phyloP scores from a whole-genome alignment of 2,888 invertebrate species.

The Drosophila koepferae region DNA sequence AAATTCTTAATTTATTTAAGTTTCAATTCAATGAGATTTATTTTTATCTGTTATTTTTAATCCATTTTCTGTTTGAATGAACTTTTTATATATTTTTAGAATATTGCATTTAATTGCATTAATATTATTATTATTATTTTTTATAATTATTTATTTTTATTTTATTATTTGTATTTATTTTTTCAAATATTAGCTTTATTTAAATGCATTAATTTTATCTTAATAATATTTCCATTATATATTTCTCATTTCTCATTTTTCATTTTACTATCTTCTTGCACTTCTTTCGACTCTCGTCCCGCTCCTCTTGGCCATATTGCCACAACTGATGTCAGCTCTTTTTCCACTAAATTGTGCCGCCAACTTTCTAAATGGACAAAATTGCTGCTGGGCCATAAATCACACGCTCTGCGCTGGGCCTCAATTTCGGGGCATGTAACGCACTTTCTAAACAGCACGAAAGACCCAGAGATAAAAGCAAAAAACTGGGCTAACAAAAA shows the following conservation, averaged over 20 bases:
- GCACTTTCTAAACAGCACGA: slow-evolving; percentile 75
- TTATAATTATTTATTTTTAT: background rate
- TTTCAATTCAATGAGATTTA: no score
- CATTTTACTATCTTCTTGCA: background rate
- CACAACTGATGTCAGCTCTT: slow-evolving; percentile 26
- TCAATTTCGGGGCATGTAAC: slow-evolving; percentile 65
- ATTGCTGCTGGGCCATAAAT: slow-evolving; percentile 60
- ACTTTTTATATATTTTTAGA: background rate
- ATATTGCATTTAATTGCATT: background rate
- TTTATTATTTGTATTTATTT: no score
- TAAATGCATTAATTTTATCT: no score
- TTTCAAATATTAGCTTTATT: background rate
- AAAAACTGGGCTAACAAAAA: slow-evolving; percentile 34
- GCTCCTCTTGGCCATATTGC: slow-evolving; percentile 11
- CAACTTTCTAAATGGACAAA: slow-evolving; percentile 53
- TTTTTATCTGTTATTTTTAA: background rate
- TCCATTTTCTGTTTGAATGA: background rate
- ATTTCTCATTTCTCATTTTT: background rate
- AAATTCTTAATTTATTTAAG: background rate
- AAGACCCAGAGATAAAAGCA: slow-evolving; percentile 21
- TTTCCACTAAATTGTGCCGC: slow-evolving; percentile 34
- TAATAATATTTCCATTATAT: background rate
- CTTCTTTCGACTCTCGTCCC: background rate
- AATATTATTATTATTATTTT: background rate
- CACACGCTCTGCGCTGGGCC: slow-evolving; percentile 45